A percentile compares a stretch with the other conserved stretches of the same genome.
Evolutionary conservation across 2,888 invertebrate species (phyloP).

Genomic region (Microctonus hyperodae): DNA sequence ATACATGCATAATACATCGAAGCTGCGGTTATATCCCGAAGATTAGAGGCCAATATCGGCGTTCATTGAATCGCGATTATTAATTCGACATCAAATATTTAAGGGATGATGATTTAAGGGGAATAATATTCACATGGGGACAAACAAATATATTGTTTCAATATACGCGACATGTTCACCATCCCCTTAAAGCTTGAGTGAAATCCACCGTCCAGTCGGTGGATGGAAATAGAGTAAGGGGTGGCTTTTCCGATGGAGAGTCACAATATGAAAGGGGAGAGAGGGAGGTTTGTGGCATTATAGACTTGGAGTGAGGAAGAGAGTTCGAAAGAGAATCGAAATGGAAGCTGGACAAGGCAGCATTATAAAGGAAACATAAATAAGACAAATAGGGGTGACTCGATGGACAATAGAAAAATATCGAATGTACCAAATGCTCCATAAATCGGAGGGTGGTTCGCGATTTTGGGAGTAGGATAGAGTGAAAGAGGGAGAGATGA

Average conservation of each 20-base stretch:
- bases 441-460: constrained; percentile 57
- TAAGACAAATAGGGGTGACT: constrained; percentile 59
- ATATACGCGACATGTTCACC: constrained; percentile 53
- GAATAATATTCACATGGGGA: constrained; percentile 35
- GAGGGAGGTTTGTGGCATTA: constrained; percentile 20
- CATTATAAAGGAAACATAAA: constrained; percentile 62
- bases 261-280: constrained; percentile 30
- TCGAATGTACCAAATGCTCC: constrained; percentile 62
- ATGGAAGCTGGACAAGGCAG: constrained; percentile 37
- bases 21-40: constrained; percentile 17
- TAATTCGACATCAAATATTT: constrained; percentile 23
- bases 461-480: constrained; percentile 22
- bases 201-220: constrained; percentile 47
- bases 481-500: constrained; percentile 25
- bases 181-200: constrained; percentile 52
- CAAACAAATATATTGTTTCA: constrained; percentile 53
- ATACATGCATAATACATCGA: constrained; percentile 6
- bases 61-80: constrained; percentile 31
- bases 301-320: neutral
- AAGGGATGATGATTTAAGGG: constrained; percentile 17
- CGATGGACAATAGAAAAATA: constrained; percentile 63
- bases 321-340: constrained; percentile 6
- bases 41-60: constrained; percentile 26
- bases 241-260: constrained; percentile 27
- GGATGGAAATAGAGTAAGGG: constrained; percentile 4